Evolutionary conservation across 2,113 vertebrate species (phyloP), one percentile per base, ranked within the genome.

Genomic region (Peromyscus polionotus): DNA sequence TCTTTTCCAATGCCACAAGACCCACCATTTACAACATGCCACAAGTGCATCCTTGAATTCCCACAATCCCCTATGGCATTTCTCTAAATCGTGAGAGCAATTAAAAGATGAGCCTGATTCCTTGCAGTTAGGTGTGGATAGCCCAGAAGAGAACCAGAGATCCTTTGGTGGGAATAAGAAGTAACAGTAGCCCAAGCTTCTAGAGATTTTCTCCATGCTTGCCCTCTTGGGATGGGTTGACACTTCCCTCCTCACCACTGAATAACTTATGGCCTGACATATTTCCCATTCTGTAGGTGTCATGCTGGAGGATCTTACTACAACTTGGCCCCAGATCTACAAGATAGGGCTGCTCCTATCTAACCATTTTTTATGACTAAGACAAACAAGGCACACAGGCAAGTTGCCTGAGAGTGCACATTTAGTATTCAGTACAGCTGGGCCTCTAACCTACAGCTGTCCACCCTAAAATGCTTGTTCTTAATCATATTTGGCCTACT

Each of bases 101-200:
- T 57, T 91, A 80, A 80, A 80, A 73, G 13, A 67, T 9, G 45
- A 93, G 68, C 51, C 4, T 76, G 36, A 93, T 17, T 67, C n/a
- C 26, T 93, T 91, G 31, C 28, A 92, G 28, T 65, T 68, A 93
- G 88, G 10, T 87, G 59, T 81, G 14, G 7, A 26, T 95, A 95
- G 75, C 91, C 22, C 13, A 76, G 85, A 88, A 93, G 67, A 63
- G 45, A 95, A 89, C 11, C 7, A 86, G 94, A 91, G 72, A 93
- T 93, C 77, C 5, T 89, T 72, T 88, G 72, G 77, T 67, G 91
- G 73, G 68, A 79, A 83, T 45, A 96, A 14, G 59, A 81, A 90
- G 48, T 36, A 83, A 76, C 7, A 61, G 28, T 75, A 45, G 61
- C 11, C 70, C 39, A 33, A 84, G 28, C 10, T 28, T 84, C 26